Evolutionary conservation across 2,888 invertebrate genomes (phyloP).

Genomic region (Ditylenchus weischeri): DNA sequence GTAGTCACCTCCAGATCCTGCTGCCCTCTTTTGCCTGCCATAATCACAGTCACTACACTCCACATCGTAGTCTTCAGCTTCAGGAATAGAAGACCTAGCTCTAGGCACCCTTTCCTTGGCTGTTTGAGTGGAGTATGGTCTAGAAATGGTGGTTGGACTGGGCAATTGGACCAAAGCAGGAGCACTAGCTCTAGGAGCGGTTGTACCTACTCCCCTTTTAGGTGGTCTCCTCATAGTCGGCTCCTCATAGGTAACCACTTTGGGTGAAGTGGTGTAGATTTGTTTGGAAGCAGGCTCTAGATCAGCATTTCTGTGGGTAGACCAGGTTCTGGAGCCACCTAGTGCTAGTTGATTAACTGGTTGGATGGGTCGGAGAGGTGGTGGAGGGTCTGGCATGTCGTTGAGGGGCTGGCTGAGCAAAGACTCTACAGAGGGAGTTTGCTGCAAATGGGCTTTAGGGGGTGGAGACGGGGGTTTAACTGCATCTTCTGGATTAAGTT

Average conservation of each 20-base stretch:
- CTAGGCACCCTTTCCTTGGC: constrained; percentile 6
- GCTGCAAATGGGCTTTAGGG: no score
- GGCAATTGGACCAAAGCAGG: neutral
- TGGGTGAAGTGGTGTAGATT: neutral
- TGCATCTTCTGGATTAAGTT: neutral
- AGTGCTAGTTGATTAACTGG: neutral
- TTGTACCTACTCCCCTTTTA: neutral
- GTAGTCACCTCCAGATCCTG: neutral
- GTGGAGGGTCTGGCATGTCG: neutral
- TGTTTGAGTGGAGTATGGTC: constrained; percentile 5
- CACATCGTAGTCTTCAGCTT: constrained; percentile 14
- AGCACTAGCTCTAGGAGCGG: neutral
- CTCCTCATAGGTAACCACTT: neutral
- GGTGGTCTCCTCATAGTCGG: neutral
- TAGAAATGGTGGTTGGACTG: constrained; percentile 1
- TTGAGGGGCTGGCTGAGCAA: neutral
- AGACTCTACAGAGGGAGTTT: neutral
- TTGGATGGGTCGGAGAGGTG: constrained; percentile 1
- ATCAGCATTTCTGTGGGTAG: constrained; percentile 17
- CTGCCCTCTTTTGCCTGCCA: neutral
- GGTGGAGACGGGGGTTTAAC: neutral
- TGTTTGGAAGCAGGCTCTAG: neutral
- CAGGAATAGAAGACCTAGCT: constrained; percentile 9
- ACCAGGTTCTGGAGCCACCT: constrained; percentile 22
- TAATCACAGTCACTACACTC: constrained; percentile 2